These are phyloP conservation scores for Antechinus stuartii DNA, from an alignment of 2,113 vertebrate genomes.

Conservation along the genomic window DNA sequence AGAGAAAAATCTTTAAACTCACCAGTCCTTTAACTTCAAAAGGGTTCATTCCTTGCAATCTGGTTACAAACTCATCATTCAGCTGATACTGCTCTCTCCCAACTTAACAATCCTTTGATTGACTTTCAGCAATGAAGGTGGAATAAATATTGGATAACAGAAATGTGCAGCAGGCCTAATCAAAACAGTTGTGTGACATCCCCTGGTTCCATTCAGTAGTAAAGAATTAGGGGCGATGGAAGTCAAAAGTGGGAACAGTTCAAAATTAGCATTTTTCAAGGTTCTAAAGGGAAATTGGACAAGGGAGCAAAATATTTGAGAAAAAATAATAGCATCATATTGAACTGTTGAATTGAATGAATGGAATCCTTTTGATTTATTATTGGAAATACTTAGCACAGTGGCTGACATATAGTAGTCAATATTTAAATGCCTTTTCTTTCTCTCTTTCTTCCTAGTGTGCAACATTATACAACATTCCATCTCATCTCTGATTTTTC, in stretches of 20 bases:
- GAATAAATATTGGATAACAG: not conserved
- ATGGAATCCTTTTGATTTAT: not conserved
- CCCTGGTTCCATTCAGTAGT: not conserved
- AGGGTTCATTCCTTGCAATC: not conserved
- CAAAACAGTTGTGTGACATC: not conserved
- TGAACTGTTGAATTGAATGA: not conserved
- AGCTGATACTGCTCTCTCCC: not conserved
- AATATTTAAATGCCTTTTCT: not conserved
- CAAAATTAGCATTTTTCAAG: not conserved
- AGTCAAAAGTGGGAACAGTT: not conserved
- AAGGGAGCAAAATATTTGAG: not conserved
- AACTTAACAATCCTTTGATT: not conserved
- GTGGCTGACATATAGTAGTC: not conserved
- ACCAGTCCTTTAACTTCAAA: not conserved
- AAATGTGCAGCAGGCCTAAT: not conserved
- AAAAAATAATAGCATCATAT: not conserved
- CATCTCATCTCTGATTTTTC: not conserved
- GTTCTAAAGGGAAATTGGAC: not conserved
- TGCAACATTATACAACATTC: not conserved
- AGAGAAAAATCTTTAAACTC: not conserved
- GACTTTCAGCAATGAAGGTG: not conserved
- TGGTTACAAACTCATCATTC: not conserved
- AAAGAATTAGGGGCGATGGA: not conserved
- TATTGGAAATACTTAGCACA: not conserved
- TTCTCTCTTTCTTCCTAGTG: not conserved